Base-by-base conservation (phyloP, 1,140 invertebrate species). In the Drosophila mayri region DNA sequence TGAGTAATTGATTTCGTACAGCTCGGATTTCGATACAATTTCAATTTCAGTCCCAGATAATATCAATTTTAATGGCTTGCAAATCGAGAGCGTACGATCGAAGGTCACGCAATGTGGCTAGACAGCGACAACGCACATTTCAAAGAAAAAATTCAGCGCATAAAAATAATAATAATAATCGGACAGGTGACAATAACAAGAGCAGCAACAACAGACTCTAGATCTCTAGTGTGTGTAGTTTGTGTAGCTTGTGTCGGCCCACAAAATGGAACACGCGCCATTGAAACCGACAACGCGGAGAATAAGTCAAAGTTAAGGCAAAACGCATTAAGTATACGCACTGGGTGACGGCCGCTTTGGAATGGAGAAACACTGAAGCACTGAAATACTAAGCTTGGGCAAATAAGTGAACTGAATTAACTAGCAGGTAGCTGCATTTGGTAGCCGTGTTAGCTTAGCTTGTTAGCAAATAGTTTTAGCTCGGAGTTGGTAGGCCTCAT, bases 131-230 rank as follows among this genome's bases (percentile, higher is more conserved):
- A 82, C 83, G 83, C 83, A 87, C 83, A 83, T 76, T 82, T 87
- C 64, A 63, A 79, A 75, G 60, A 71, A 84, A 76, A 52, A 67
- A 25, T 20, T 38, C 35, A 38, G 12, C 35, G 52, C 52, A 55
- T 38, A 55, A 55, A 55, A 79, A 72, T 62, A 59, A 79, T 73
- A 64, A 86, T 79, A 86, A 82, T 87, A 79, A 83, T 88, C 84
- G 67, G 84, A 83, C 83, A 88, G 84, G 80, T 83, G 76, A 87
- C 83, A 86, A 87, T 82, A 87, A 86, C 76, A 73, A 86, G 83
- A 81, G 78, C 82, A 74, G 49, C 76, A 77, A 70, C 59, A 68
- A 55, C 47, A 71, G 49, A 35, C 37, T 22, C 22, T 22, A 22
- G 32, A 58, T 37, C 49, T 54, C 57, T 22, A 37, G 32, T 54